Conservation (phyloP, 2,888 invertebrate species). For the Temnothorax ravouxi region DNA sequence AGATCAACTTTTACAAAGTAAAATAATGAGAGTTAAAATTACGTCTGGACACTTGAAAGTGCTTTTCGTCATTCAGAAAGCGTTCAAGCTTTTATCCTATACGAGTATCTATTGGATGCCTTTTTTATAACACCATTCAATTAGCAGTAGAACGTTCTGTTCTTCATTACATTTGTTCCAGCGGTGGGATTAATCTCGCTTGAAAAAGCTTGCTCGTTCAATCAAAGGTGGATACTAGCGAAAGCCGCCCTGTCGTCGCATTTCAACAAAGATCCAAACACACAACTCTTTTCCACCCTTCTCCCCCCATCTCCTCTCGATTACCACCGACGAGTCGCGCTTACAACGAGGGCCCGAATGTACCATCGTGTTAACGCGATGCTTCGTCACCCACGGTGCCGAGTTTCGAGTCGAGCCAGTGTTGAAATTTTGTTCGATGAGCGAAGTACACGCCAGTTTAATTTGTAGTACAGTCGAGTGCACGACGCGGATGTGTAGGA, state of each 20-base stretch:
- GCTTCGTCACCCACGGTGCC: slow-evolving; percentile 75
- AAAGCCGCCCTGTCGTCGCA: slow-evolving; percentile 38
- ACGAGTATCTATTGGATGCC: slow-evolving; percentile 8
- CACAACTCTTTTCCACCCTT: slow-evolving; percentile 33
- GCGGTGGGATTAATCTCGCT: slow-evolving; percentile 45
- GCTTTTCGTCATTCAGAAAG: slow-evolving; percentile 27
- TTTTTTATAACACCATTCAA: slow-evolving; percentile 52
- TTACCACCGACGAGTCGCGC: slow-evolving; percentile 52
- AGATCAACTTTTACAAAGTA: not conserved
- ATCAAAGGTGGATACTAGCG: slow-evolving; percentile 40
- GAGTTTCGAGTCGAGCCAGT: slow-evolving; percentile 74
- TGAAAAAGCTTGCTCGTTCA: slow-evolving; percentile 45
- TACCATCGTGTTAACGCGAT: slow-evolving; percentile 74
- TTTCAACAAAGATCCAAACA: slow-evolving; percentile 51
- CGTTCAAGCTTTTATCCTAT: slow-evolving; percentile 25
- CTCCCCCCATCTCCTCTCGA: not conserved
- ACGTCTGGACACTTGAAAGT: slow-evolving; percentile 32
- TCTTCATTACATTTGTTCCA: slow-evolving; percentile 45
- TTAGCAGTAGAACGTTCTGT: slow-evolving; percentile 44
- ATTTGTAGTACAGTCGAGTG: slow-evolving; percentile 74
- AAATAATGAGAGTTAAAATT: slow-evolving; percentile 16
- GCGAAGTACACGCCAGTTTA: slow-evolving; percentile 76
- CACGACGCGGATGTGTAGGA: slow-evolving; percentile 59
- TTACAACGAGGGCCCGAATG: slow-evolving; percentile 62
- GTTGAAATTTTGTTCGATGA: slow-evolving; percentile 78